Evolutionary conservation across 1,140 invertebrate species (phyloP), one percentile per base, ranked within the genome.

Genomic region (Andricus grossulariae): DNA sequence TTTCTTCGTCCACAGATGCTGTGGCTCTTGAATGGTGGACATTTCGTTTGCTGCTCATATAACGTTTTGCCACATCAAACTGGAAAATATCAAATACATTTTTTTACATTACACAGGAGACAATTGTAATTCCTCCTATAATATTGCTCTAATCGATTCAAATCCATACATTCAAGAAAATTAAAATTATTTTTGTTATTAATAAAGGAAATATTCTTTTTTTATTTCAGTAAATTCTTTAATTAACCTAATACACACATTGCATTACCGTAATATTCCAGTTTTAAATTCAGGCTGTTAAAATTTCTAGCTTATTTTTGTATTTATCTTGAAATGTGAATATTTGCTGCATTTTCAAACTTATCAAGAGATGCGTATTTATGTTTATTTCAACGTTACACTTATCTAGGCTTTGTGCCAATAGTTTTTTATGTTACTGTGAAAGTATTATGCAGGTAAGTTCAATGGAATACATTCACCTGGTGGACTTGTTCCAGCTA

Each of bases 1-100:
- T 91, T 50, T 93, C 93, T 3, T 92, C 90, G 10, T 88, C 86
- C 7, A 90, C 82, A 2, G 87, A 81, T 10, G 82, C 75, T 71
- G 88, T 87, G 79, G 90, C 87, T 85, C 89, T 88, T 15, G 90
- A 85, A 39, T 93, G 87, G 80, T 92, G 89, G 70, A 92, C 91
- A 0, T 89, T 90, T 32, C 92, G 85, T 81, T 92, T 93, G 85
- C 92, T 92, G 84, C 84, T 92, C 81, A 82, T 82, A 13, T 39
- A 12, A 32, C 76, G 76, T 18, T 45, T 60, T 71, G 75, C 73
- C 21, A 78, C 5, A 21, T 45, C 18, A 60, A 77, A 77, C 75
- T 77, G 50, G 66, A 77, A 72, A 55, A 75, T 50, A 51, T 57
- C 39, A 32, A 21, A 74, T 57, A 60, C 7, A 8, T 50, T 55